These are phyloP conservation scores for Timandra comae DNA, from an alignment of 2,888 invertebrate species.

Conservation along the genomic window DNA sequence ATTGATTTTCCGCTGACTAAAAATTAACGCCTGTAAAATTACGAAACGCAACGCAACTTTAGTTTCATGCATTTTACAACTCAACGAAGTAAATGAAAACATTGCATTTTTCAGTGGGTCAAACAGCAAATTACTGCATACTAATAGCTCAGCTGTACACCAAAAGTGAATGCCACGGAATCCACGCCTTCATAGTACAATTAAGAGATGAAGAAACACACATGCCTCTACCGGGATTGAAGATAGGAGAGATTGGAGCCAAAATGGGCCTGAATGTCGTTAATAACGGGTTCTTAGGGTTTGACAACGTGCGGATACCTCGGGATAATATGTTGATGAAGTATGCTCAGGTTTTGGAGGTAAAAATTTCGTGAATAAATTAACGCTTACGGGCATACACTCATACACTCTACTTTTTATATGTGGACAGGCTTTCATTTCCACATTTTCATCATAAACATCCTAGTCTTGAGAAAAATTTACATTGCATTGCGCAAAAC, in stretches of 20 bases:
- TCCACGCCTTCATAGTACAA: conserved; percentile 95
- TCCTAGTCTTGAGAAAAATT: too few species aligned
- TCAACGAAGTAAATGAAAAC: too few species aligned
- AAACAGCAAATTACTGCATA: conserved; percentile 92
- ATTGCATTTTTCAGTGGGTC: conserved; percentile 92
- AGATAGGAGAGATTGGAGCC: conserved; percentile 95
- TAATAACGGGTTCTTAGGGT: conserved; percentile 94
- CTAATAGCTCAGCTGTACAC: conserved; percentile 94
- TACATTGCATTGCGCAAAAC: too few species aligned
- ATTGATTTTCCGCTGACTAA: too few species aligned
- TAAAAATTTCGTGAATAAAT: conserved; percentile 36
- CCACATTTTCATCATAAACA: too few species aligned
- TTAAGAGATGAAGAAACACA: conserved; percentile 92
- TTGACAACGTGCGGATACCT: conserved; percentile 91
- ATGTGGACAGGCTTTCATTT: too few species aligned
- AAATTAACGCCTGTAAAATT: too few species aligned
- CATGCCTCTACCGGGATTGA: conserved; percentile 88
- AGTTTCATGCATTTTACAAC: too few species aligned
- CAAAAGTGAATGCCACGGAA: conserved; percentile 87
- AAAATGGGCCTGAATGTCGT: conserved; percentile 92
- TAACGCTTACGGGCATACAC: too few species aligned
- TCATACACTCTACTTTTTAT: background rate
- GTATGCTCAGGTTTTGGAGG: conserved; percentile 86
- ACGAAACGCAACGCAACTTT: too few species aligned
- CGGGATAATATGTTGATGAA: conserved; percentile 94